Percentiles rank a stretch among this genome's conserved stretches.
These are phyloP conservation scores for Trypoxylon attenuatum DNA, from an alignment of 2,888 invertebrate species.

Conservation along the genomic window DNA sequence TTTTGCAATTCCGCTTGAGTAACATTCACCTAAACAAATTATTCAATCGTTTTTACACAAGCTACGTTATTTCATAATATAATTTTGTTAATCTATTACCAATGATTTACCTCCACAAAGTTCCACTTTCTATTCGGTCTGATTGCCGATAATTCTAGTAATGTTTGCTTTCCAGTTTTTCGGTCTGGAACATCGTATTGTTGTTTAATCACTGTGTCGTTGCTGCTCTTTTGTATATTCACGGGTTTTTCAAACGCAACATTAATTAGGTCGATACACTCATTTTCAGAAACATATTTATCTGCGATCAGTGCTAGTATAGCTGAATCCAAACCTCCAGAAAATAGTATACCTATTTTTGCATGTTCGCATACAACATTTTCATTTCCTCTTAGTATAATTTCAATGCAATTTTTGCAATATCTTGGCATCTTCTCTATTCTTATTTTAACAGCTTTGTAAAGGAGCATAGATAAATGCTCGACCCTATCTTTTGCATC, in stretches of 20 bases:
- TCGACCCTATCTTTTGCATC: constrained; percentile 74
- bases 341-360: constrained; percentile 90
- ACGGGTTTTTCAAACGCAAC: constrained; percentile 88
- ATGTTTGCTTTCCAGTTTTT: constrained; percentile 84
- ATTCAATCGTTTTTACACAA: neutral
- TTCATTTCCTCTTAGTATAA: constrained; percentile 29
- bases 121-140: constrained; percentile 87
- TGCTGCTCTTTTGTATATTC: constrained; percentile 15
- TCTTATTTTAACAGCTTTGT: constrained; percentile 79
- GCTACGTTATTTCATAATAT: neutral
- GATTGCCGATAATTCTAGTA: constrained; percentile 81
- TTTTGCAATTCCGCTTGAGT: constrained; percentile 80
- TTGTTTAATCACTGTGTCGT: constrained; percentile 52
- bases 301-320: constrained; percentile 88
- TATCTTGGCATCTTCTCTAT: constrained; percentile 79
- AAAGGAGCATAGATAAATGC: constrained; percentile 76
- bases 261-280: constrained; percentile 93
- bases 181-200: constrained; percentile 89
- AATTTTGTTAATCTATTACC: constrained; percentile 1
- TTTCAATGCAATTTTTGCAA: constrained; percentile 79
- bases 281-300: constrained; percentile 79
- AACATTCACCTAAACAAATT: constrained; percentile 79
- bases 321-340: constrained; percentile 98
- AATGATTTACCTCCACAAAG: constrained; percentile 81
- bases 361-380: constrained; percentile 71